Evolutionary conservation across 2,113 vertebrate species (phyloP).

Genomic region (Myrmecobius fasciatus): DNA sequence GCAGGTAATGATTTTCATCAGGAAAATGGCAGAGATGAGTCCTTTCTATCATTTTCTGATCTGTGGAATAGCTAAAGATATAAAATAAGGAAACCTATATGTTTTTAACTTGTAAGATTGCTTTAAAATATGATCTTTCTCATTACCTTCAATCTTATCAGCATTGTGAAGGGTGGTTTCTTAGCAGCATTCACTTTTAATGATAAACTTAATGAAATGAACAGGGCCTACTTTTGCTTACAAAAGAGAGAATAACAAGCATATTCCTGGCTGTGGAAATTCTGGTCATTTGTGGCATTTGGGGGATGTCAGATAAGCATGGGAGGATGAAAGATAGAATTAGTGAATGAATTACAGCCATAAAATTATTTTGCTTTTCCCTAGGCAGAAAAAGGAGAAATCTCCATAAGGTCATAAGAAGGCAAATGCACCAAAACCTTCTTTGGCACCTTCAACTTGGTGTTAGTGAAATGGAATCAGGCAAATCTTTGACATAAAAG

Average conservation of each 20-base stretch:
- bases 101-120: background rate
- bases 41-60: background rate
- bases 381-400: background rate
- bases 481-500: background rate
- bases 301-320: background rate
- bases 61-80: background rate
- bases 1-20: background rate
- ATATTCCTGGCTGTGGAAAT: background rate
- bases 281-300: background rate
- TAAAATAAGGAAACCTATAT: background rate
- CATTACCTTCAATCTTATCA: background rate
- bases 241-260: background rate
- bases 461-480: background rate
- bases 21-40: background rate
- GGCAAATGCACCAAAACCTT: background rate
- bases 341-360: background rate
- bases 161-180: background rate
- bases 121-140: background rate
- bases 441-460: background rate
- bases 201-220: background rate
- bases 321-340: background rate
- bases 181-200: background rate
- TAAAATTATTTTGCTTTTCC: background rate
- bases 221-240: background rate
- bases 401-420: background rate